A percentile compares a stretch with the other conserved stretches of the same genome.
These are phyloP conservation scores for Rhyacophila brunnea DNA, from an alignment of 1,140 invertebrate species.

Conservation along the genomic window DNA sequence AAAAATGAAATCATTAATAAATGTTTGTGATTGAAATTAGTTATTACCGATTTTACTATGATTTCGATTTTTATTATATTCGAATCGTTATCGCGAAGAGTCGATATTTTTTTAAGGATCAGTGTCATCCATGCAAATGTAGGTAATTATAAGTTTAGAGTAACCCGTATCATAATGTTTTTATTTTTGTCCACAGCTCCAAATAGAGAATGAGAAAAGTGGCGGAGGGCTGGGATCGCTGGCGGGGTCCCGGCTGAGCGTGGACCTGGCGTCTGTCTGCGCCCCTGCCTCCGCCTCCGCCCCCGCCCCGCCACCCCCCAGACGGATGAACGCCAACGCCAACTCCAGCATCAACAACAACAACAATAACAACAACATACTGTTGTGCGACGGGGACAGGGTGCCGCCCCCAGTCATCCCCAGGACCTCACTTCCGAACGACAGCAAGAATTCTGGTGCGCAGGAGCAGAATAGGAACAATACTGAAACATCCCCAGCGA, in stretches of 20 bases:
- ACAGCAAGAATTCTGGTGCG: slow-evolving; percentile 33
- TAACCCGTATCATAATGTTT: too few species aligned
- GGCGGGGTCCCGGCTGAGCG: slow-evolving; percentile 24
- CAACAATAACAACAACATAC: background rate
- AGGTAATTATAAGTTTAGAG: too few species aligned
- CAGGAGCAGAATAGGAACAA: slow-evolving; percentile 17
- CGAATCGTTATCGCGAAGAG: too few species aligned
- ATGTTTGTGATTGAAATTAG: too few species aligned
- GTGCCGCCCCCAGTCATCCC: slow-evolving; percentile 32
- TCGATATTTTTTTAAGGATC: too few species aligned
- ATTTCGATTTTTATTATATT: too few species aligned
- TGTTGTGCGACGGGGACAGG: slow-evolving; percentile 40
- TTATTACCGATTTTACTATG: too few species aligned
- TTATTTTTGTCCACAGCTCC: slow-evolving; percentile 15
- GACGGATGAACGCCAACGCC: slow-evolving; percentile 1
- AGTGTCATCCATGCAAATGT: too few species aligned
- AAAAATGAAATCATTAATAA: too few species aligned
- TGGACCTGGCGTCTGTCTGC: slow-evolving; percentile 20
- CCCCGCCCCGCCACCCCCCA: slow-evolving; percentile 39
- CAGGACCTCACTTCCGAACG: slow-evolving; percentile 10
- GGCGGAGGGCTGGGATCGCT: slow-evolving; percentile 12
- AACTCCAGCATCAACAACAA: background rate
- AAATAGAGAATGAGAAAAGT: slow-evolving; percentile 33
- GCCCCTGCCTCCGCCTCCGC: slow-evolving; percentile 41
- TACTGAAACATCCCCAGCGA: background rate